These are phyloP conservation scores for Protosalanx chinensis DNA, from an alignment of 2,797 vertebrate genomes.

Conservation along the genomic window DNA sequence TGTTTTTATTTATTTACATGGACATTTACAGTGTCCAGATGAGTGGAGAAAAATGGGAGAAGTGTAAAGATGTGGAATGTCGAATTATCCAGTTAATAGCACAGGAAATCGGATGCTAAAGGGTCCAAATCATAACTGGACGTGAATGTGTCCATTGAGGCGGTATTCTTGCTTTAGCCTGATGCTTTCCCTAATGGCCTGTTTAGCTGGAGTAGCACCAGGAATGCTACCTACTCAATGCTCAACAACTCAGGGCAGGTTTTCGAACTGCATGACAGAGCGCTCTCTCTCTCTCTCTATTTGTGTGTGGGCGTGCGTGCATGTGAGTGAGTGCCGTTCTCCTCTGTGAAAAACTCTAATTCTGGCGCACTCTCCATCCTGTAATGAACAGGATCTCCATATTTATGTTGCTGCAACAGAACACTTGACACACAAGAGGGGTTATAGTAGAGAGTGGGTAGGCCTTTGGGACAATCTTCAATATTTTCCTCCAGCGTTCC, in stretches of 20 bases:
- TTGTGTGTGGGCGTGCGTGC: constrained; percentile 6
- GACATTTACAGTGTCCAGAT: constrained; percentile 35
- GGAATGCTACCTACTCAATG: constrained; percentile 72
- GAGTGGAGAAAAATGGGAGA: constrained; percentile 34
- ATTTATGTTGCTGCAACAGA: constrained; percentile 72
- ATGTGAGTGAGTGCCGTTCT: constrained; percentile 47
- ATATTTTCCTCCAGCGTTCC: constrained; percentile 78
- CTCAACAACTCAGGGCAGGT: constrained; percentile 57
- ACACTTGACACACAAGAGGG: constrained; percentile 82
- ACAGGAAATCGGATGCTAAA: constrained; percentile 61
- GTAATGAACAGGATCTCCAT: constrained; percentile 70
- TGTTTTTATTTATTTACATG: constrained; percentile 42
- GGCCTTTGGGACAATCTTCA: constrained; percentile 81
- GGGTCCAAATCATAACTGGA: constrained; percentile 65
- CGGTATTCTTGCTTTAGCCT: constrained; percentile 57
- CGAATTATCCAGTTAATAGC: constrained; percentile 53
- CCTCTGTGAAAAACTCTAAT: constrained; percentile 49
- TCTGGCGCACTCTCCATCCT: constrained; percentile 62
- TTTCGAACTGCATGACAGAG: constrained; percentile 49
- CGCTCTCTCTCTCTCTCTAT: constrained; percentile 50
- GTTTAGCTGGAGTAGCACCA: constrained; percentile 71
- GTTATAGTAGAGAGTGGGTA: constrained; percentile 74
- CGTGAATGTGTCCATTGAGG: constrained; percentile 69
- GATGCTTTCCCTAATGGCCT: constrained; percentile 68
- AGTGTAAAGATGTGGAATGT: constrained; percentile 46